Evolutionary conservation across 2,113 vertebrate genomes (phyloP).

Genomic region (Mesembrinibis cayennensis): DNA sequence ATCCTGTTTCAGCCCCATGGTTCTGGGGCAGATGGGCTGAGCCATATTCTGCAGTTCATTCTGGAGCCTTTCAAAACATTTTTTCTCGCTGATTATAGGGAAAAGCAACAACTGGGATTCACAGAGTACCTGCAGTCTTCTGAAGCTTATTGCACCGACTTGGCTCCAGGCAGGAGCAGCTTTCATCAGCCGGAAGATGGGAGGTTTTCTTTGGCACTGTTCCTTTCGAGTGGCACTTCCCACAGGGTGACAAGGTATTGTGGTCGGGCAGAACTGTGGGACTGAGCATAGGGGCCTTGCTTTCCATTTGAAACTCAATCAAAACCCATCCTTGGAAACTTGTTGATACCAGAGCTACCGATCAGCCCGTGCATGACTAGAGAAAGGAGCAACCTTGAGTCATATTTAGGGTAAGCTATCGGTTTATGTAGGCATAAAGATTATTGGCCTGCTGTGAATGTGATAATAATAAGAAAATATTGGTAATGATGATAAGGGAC

Average conservation of each 20-base stretch:
- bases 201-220: not conserved
- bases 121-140: not conserved
- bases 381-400: not conserved
- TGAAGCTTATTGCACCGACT: not conserved
- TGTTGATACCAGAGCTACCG: accelerated
- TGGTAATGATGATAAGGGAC: not conserved
- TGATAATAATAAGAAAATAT: not conserved
- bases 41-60: not conserved
- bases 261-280: not conserved
- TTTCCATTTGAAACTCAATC: not conserved
- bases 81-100: not conserved
- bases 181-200: not conserved
- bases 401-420: not conserved
- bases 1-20: not conserved
- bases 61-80: not conserved
- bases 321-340: not conserved
- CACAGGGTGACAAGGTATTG: not conserved
- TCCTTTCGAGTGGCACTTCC: not conserved
- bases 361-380: accelerated
- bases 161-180: not conserved
- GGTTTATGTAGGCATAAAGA: not conserved
- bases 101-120: not conserved
- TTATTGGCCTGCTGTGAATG: not conserved
- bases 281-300: not conserved
- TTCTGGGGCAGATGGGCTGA: not conserved